Conservation (phyloP, 1,140 invertebrate species). For the Penaeus indicus region DNA sequence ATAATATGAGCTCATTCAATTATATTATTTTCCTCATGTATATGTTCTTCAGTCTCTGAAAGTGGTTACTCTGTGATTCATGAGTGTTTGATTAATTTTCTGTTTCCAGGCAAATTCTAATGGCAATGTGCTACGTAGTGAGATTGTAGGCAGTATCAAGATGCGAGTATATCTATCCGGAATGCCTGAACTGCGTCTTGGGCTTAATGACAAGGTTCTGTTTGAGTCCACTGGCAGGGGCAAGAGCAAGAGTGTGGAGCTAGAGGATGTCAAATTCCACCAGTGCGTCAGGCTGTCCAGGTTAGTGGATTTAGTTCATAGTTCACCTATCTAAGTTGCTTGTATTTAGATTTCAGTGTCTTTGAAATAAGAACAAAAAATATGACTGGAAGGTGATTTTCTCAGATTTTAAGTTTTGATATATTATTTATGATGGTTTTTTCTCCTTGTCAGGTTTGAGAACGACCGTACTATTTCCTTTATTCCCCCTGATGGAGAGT, state of each 20-base stretch:
- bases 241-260: constrained; percentile 98
- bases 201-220: constrained; percentile 98
- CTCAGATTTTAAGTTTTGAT: background rate
- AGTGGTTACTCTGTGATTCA: background rate
- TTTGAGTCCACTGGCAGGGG: constrained; percentile 98
- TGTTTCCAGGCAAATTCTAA: constrained; percentile 90
- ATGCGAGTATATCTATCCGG: constrained; percentile 99
- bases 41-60: background rate
- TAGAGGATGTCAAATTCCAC: constrained; percentile 99
- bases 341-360: background rate
- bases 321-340: no score
- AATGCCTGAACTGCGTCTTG: constrained; percentile 99
- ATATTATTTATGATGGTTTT: background rate
- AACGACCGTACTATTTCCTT: constrained; percentile 99
- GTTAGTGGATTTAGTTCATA: constrained; percentile 61
- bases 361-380: no score
- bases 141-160: constrained; percentile 99
- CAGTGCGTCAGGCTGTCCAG: constrained; percentile 97
- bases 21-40: background rate
- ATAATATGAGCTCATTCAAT: no score
- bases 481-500: constrained; percentile 99
- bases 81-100: background rate
- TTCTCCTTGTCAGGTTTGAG: constrained; percentile 82
- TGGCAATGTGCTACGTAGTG: constrained; percentile 96
- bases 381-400: no score